phyloP scores from a whole-genome alignment of 2,113 vertebrate genomes.

The Helogale parvula region DNA sequence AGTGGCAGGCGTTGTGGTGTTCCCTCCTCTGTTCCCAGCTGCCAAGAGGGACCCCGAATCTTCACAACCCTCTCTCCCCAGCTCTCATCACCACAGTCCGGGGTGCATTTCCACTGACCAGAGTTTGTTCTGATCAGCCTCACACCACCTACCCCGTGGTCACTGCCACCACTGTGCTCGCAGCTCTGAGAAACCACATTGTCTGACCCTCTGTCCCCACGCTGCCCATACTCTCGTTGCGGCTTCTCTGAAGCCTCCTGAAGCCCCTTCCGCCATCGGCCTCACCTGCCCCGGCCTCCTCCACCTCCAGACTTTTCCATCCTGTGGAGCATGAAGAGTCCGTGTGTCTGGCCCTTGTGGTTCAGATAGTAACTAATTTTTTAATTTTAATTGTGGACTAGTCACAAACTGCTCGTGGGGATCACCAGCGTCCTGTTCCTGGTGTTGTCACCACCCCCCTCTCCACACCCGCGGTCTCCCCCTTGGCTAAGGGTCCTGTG shows the following conservation, averaged over 20 bases:
- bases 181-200: not conserved
- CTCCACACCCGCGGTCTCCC: not conserved
- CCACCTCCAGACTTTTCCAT: not conserved
- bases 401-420: not conserved
- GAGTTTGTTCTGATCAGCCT: not conserved
- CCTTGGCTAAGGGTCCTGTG: not conserved
- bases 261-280: not conserved
- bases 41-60: not conserved
- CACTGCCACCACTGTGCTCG: not conserved
- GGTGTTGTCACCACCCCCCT: not conserved
- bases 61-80: not conserved
- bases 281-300: not conserved
- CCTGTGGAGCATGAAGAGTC: not conserved
- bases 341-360: not conserved
- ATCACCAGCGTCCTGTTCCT: not conserved
- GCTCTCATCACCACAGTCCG: not conserved
- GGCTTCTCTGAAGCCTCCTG: not conserved
- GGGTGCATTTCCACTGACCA: not conserved
- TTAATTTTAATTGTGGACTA: not conserved
- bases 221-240: no score
- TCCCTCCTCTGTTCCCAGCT: not conserved
- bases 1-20: not conserved
- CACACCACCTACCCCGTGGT: not conserved
- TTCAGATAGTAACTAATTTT: not conserved
- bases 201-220: not conserved